Percentiles rank a stretch among this genome's conserved stretches.
Evolutionary conservation across 1,140 invertebrate species (phyloP).

Genomic region (Tetragonula clypearis): DNA sequence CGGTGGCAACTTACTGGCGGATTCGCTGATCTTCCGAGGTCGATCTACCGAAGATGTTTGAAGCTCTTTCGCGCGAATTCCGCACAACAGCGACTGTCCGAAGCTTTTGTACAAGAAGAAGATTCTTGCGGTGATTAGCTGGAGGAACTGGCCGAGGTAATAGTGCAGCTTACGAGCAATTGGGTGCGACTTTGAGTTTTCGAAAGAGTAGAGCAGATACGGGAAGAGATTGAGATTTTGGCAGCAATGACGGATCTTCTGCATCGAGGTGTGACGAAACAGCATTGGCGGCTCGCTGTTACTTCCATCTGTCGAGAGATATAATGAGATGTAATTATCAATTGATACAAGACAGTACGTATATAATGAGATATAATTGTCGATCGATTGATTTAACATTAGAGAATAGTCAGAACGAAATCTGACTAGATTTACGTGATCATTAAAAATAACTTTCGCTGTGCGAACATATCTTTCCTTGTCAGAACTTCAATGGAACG

Average conservation of each 20-base stretch:
- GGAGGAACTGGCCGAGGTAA: conserved; percentile 67
- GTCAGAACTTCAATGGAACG: too few species aligned
- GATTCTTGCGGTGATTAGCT: conserved; percentile 66
- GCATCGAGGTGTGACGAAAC: conserved; percentile 76
- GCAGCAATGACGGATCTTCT: conserved; percentile 79
- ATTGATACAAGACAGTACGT: neutral
- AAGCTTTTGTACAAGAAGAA: conserved; percentile 70
- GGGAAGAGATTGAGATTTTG: conserved; percentile 79
- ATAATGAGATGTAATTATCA: neutral
- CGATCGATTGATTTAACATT: too few species aligned
- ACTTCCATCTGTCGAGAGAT: conserved; percentile 73
- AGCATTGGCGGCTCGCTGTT: conserved; percentile 75
- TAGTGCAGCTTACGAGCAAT: conserved; percentile 72
- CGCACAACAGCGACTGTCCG: conserved; percentile 41
- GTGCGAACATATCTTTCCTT: too few species aligned
- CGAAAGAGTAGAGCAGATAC: conserved; percentile 78
- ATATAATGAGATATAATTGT: too few species aligned
- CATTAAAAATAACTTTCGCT: too few species aligned
- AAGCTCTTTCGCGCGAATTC: conserved; percentile 16
- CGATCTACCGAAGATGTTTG: neutral
- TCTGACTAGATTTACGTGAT: too few species aligned
- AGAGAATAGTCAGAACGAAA: too few species aligned
- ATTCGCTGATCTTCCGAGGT: neutral
- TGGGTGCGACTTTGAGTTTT: conserved; percentile 76
- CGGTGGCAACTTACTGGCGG: neutral